Evolutionary conservation across 2,797 vertebrate genomes (phyloP), one percentile per base, ranked within the genome.

Genomic region (Peromyscus eremicus): DNA sequence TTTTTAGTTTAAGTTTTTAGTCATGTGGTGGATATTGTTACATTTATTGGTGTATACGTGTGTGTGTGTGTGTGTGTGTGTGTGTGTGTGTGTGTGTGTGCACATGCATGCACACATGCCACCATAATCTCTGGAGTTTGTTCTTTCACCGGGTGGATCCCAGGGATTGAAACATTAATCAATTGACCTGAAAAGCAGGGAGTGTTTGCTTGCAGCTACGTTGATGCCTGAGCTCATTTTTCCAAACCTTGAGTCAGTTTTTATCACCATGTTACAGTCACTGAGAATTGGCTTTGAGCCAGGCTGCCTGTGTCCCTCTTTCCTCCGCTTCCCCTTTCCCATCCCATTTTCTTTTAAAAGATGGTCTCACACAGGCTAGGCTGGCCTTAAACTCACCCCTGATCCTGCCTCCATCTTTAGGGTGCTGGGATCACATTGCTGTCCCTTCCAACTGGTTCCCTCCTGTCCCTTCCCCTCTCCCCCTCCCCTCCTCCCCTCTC

Each of bases 11-110:
- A 68, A 64, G 46, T 46, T 64, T 43, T 64, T 12, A 84, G 23
- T 46, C 32, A 21, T 66, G 34, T 34, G 62, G 40, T 66, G 37
- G 57, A 6, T 84, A 46, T 62, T 25, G 4, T 32, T 82, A 16
- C n/a, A 60, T 29, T 37, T 62, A 29, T 60, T 60, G 12, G 5
- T 37, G 49, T 55, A 32, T 29, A 6, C 23, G 52, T n/a, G 32
- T 80, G 10, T 37, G 3, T 6, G 3, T 70, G 64, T 10, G 5
- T 29, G 68, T 17, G 7, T 4, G 11, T 0, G 23, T 3, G 68
- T 73, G 19, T 43, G 12, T 13, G 4, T 43, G 40, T 27, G 3
- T 19, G 3, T 11, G 13, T 0, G 4, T 2, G 6, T 2, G n/a
- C 7, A 17, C 7, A 5, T 2, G 3, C n/a, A 2, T 32, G 60